Percentiles rank a stretch among this genome's conserved stretches.
Conservation (phyloP, 2,113 vertebrate genomes). For the Elgaria multicarinata region DNA sequence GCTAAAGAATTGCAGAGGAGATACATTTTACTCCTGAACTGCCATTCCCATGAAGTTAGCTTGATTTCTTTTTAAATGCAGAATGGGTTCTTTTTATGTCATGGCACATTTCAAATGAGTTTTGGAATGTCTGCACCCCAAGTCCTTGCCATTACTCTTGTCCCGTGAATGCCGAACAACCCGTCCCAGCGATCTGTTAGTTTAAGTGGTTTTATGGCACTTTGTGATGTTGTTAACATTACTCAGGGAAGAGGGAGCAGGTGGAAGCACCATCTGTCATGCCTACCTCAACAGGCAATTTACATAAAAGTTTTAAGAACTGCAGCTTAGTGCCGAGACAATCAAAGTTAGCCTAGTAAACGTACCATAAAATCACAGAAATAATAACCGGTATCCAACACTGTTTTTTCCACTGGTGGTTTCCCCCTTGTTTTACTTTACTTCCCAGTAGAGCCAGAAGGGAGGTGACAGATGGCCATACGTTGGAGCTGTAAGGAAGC, state of each 20-base stretch:
- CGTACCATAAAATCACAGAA: neutral
- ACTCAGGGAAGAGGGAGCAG: slow-evolving; percentile 57
- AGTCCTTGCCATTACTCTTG: slow-evolving; percentile 40
- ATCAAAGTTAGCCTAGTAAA: slow-evolving; percentile 40
- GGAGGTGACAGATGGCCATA: neutral
- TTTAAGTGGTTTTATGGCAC: slow-evolving; percentile 52
- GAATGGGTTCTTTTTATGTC: neutral
- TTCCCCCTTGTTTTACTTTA: slow-evolving; percentile 8
- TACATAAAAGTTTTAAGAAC: slow-evolving; percentile 19
- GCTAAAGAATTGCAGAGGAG: neutral
- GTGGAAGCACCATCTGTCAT: slow-evolving; percentile 62
- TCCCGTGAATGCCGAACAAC: slow-evolving; percentile 21
- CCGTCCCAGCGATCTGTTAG: slow-evolving; percentile 47
- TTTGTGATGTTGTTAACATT: slow-evolving; percentile 56
- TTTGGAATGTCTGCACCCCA: neutral
- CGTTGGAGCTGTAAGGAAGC: slow-evolving; percentile 4
- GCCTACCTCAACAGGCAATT: slow-evolving; percentile 45
- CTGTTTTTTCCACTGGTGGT: rapidly evolving
- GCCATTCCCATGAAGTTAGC: rapidly evolving
- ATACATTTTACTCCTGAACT: neutral
- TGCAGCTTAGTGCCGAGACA: neutral
- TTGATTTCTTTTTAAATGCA: neutral
- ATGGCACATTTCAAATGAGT: neutral
- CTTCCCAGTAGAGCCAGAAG: slow-evolving; percentile 4
- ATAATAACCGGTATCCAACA: neutral